Base-by-base conservation (phyloP, 1,140 invertebrate species). In the Pinna nobilis region DNA sequence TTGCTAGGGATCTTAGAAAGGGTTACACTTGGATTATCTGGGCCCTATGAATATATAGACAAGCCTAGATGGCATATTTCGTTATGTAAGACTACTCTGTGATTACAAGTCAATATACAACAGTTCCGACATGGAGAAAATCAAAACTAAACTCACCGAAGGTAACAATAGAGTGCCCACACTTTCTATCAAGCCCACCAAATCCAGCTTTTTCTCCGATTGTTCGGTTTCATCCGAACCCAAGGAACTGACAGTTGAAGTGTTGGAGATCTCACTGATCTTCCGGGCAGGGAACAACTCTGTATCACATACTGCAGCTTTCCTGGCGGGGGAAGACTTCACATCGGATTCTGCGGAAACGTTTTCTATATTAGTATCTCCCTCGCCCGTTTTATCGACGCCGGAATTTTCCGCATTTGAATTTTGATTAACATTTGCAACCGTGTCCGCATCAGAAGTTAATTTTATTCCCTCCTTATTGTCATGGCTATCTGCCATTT, bases 91-190 rank as follows among this genome's bases (percentile, higher is more conserved):
- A n/a, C n/a, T n/a, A n/a, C n/a, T n/a, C n/a, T n/a, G n/a, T n/a
- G n/a, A n/a, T n/a, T n/a, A n/a, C n/a, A n/a, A n/a, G n/a, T n/a
- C n/a, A n/a, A n/a, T n/a, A n/a, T n/a, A n/a, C n/a, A n/a, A n/a
- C n/a, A n/a, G n/a, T n/a, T n/a, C n/a, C n/a, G n/a, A n/a, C n/a
- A n/a, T n/a, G n/a, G n/a, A n/a, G n/a, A n/a, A n/a, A n/a, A n/a
- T n/a, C n/a, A n/a, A n/a, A n/a, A n/a, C n/a, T n/a, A n/a, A n/a
- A 83, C 83, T 85, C 69, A 85, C 83, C 70, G 80, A 70, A 0
- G 83, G 83, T 49, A 85, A 59, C 11, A 85, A 74, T 20, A 85
- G 75, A 0, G 83, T 82, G 0, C 83, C 83, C 0, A 83, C 80
- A 11, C 75, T 81, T 68, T 85, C 83, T 39, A 85, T 81, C n/a